Evolutionary conservation across 2,797 vertebrate genomes (phyloP), one percentile per base, ranked within the genome.

Genomic region (Menidia menidia): DNA sequence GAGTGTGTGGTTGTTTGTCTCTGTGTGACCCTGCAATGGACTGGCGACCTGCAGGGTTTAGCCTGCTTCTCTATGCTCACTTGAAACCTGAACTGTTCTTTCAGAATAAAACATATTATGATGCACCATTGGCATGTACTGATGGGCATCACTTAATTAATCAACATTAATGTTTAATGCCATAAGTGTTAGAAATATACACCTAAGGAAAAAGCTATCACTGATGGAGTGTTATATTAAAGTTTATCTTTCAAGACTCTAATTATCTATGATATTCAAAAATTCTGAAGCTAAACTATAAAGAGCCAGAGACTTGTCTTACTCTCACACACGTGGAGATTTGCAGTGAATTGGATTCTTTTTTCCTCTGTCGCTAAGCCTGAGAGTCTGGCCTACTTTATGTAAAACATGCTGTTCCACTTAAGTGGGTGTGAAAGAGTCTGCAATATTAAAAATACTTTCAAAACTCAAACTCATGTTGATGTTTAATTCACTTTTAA

Each of bases 331-430:
- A 70, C 6, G 57, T 31, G 9, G 41, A 77, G 54, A 66, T 35
- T 64, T 60, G 31, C 58, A 58, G 51, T 55, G 64, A 73, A 73
- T 45, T 71, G 32, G 69, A 76, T 78, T 81, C 42, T 14, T 53
- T 71, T 63, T 1, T 2, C 18, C 51, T 61, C 30, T 31, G 54
- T 25, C 50, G 32, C 51, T 72, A 60, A 77, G 47, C 66, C 43
- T 63, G 43, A 73, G 51, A 47, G 35, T 39, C 44, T 58, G 35
- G 16, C 63, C 32, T 45, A 65, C 62, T 57, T 72, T 62, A 50
- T 66, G 47, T 42, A 57, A 66, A 67, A 64, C 44, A 43, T 50
- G 64, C 59, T 71, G 65, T 67, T 64, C 51, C 53, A 57, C 55
- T 78, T 67, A 33, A 53, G 42, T 32, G 25, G n/a, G 54, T 31